Evolutionary conservation across 2,888 invertebrate species (phyloP).

Genomic region (Ophioninae sp.): DNA sequence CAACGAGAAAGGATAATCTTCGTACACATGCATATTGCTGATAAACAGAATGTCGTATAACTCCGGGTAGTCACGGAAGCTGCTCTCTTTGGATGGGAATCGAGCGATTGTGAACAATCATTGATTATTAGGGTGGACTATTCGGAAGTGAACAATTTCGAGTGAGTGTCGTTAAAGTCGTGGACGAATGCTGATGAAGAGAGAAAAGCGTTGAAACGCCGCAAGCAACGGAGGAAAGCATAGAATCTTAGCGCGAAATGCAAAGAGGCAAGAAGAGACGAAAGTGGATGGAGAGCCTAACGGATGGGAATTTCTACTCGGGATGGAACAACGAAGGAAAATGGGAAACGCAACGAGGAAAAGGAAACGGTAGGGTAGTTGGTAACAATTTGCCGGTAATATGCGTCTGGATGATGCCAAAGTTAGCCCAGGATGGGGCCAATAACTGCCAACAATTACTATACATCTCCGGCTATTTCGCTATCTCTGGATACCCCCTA

Average conservation of each 20-base stretch:
- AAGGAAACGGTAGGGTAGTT: constrained; percentile 52
- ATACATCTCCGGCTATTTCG: constrained; percentile 70
- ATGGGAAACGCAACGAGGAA: constrained; percentile 1
- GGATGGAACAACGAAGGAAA: background rate
- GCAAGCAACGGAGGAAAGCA: background rate
- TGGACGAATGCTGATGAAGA: background rate
- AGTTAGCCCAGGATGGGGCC: constrained; percentile 69
- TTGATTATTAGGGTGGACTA: background rate
- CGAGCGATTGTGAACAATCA: background rate
- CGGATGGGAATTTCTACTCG: constrained; percentile 2
- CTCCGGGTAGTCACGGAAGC: background rate
- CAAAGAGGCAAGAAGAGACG: background rate
- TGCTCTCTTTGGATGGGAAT: background rate
- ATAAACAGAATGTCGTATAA: background rate
- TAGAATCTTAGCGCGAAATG: background rate
- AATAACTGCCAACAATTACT: constrained; percentile 75
- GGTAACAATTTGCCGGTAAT: constrained; percentile 69
- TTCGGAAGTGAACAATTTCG: background rate
- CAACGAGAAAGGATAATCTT: background rate
- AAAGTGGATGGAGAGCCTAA: background rate
- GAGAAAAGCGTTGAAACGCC: too few relatives aligned
- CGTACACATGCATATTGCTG: background rate
- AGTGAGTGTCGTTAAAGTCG: constrained; percentile 1
- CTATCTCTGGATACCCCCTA: constrained; percentile 33
- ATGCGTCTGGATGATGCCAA: constrained; percentile 66